Base-by-base conservation (phyloP, 2,888 invertebrate species). In the Acanthosoma haemorrhoidale region DNA sequence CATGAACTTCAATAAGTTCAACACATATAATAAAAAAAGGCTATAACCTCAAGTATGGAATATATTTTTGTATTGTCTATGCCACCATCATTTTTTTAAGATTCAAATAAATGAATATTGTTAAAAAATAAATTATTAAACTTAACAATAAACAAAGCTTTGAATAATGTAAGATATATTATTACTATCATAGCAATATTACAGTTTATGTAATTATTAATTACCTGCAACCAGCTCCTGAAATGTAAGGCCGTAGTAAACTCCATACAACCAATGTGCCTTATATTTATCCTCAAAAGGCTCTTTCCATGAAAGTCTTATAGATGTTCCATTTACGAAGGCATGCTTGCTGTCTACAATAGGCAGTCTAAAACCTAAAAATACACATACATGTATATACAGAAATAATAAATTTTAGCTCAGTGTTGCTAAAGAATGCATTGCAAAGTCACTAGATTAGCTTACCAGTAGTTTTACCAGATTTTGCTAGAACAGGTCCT, bases 241-340 rank as follows among this genome's bases (percentile, higher is more conserved):
- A 13, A n/a, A 18, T 43, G 77, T 82, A 3, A 84, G 79, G 0
- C 87, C 88, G 76, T 90, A 92, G 78, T 89, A 88, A 43, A 92
- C 82, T 18, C 88, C 90, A 77, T 92, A 93, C 4, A 81, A 76
- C 86, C 85, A 87, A 57, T 81, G 81, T 39, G 83, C 82, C 31
- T 72, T 74, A 11, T 70, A 68, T 8, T 39, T 57, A 5, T 51
- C 39, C 21, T 68, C 61, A 13, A 61, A 51, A 0, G 89, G 88
- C 8, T 84, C 82, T 13, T 83, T 80, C 92, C 92, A 92, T 8
- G 80, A 81, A 15, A 92, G 76, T 74, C 85, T 84, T 0, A 90
- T 87, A 0, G 86, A 80, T 0, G 87, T 87, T 0, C 57, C 36
- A 38, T 85, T 51, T 25, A 51, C 51, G 29, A 51, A 51, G 2